Evolutionary conservation across 2,888 invertebrate species (phyloP), one percentile per base, ranked within the genome.

Genomic region (Drosophila setosimentum): DNA sequence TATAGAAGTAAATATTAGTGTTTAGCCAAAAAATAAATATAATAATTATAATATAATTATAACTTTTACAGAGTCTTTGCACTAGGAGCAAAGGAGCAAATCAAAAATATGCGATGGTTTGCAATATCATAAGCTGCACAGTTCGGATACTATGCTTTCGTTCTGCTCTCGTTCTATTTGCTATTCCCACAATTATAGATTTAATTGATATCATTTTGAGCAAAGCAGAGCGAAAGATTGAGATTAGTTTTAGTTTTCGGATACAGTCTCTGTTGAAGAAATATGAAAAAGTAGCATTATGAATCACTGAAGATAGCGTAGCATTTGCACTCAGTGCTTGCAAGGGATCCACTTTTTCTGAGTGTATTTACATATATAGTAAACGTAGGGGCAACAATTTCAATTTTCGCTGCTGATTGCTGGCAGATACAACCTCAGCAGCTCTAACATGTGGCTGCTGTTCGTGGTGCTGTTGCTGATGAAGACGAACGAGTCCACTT

Each of bases 401-500:
- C n/a, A n/a, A n/a, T 35, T 35, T 33, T 30, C 49, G 50, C n/a
- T 58, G 53, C 66, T 37, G 45, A 62, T 57, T 30, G 63, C 63
- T 54, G 30, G 29, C 40, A 68, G 48, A 29, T 49, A 68, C 37
- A 61, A 32, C 21, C 21, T 27, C 16, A n/a, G 32, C 11, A 50
- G 32, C 37, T 29, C 29, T 30, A 45, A 58, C 37, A 30, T 54
- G 59, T 33, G 24, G 37, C 51, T 65, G 54, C n/a, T 35, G 37
- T 32, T 37, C 30, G 45, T 37, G 21, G 24, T 63, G 48, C 30
- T 50, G 48, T 16, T 18, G 57, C 42, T 69, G 63, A 58, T 68
- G 80, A 74, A 79, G 80, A 79, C 45, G 80, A 71, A 65, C 63
- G 61, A 60, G 80, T 57, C 53, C 64, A 54, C 35, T 71, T 35